Conservation (phyloP, 2,113 vertebrate species). For the Pangasianodon gigas region DNA sequence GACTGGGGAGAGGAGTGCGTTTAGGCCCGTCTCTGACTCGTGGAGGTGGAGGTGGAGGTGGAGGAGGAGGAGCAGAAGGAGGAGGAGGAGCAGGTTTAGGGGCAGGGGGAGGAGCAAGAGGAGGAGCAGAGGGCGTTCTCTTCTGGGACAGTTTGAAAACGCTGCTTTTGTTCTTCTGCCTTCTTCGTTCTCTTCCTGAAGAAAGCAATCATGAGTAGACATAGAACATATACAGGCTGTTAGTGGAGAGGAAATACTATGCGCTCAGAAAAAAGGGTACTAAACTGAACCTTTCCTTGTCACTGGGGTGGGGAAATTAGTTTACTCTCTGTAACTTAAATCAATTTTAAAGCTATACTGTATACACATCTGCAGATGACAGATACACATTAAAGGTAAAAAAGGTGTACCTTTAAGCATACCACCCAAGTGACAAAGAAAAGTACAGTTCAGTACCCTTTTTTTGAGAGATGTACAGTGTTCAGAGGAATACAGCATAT, state of each 20-base stretch:
- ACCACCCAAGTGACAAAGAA: not conserved
- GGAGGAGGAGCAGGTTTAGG: conserved; percentile 38
- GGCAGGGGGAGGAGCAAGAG: conserved; percentile 41
- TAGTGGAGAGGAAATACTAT: conserved; percentile 6
- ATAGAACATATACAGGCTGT: conserved; percentile 15
- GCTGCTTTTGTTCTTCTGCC: conserved; percentile 58
- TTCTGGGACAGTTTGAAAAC: conserved; percentile 59
- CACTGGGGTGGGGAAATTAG: not conserved
- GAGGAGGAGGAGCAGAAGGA: conserved; percentile 8
- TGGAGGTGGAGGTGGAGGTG: conserved; percentile 54
- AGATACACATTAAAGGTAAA: not conserved
- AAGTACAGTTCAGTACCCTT: not conserved
- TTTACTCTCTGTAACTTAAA: not conserved
- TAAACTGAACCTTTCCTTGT: not conserved
- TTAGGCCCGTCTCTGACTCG: conserved; percentile 62
- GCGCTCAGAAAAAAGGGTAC: not conserved
- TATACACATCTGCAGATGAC: not conserved
- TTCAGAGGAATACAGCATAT: not conserved
- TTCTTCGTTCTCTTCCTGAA: conserved; percentile 68
- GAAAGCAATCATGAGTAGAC: conserved; percentile 53
- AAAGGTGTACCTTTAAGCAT: not conserved
- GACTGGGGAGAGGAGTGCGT: conserved; percentile 60
- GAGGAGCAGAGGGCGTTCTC: conserved; percentile 55
- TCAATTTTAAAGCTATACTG: not conserved
- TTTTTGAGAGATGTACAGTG: not conserved